Conservation (phyloP, 2,888 invertebrate genomes). For the Taphrorychus bicolor region DNA sequence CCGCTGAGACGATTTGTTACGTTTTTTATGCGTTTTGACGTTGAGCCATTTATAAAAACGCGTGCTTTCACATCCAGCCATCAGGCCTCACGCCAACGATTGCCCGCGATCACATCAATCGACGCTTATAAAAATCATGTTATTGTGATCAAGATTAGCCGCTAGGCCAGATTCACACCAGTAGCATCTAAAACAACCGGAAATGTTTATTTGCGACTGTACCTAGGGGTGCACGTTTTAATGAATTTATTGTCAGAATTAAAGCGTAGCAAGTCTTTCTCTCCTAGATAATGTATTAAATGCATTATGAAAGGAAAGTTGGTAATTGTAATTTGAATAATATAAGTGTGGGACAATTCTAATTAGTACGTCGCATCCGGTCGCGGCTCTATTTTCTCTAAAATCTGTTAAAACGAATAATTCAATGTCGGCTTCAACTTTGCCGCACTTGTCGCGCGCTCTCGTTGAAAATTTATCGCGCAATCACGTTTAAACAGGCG, state of each 20-base stretch:
- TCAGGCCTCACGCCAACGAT: background rate
- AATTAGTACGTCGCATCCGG: slow-evolving; percentile 51
- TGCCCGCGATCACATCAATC: background rate
- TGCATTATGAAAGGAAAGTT: slow-evolving; percentile 56
- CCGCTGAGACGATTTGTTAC: slow-evolving; percentile 19
- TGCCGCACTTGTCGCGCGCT: too few species aligned
- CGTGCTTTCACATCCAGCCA: background rate
- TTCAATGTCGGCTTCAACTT: slow-evolving; percentile 24
- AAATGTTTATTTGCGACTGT: slow-evolving; percentile 58
- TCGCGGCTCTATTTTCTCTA: slow-evolving; percentile 25
- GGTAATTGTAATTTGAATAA: slow-evolving; percentile 60
- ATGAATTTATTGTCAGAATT: slow-evolving; percentile 59
- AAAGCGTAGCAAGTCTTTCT: slow-evolving; percentile 55
- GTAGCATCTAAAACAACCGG: too few species aligned
- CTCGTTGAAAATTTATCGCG: slow-evolving; percentile 25
- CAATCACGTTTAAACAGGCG: background rate
- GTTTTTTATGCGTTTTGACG: slow-evolving; percentile 29
- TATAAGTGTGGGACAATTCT: slow-evolving; percentile 55
- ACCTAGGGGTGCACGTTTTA: slow-evolving; percentile 57
- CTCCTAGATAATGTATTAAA: slow-evolving; percentile 52
- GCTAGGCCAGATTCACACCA: too few species aligned
- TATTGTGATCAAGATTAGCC: too few species aligned
- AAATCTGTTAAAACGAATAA: slow-evolving; percentile 35
- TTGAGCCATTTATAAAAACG: slow-evolving; percentile 7
- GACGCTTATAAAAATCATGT: too few species aligned